phyloP scores from a whole-genome alignment of 2,888 invertebrate genomes.

The Pycnomerus fuliginosus region DNA sequence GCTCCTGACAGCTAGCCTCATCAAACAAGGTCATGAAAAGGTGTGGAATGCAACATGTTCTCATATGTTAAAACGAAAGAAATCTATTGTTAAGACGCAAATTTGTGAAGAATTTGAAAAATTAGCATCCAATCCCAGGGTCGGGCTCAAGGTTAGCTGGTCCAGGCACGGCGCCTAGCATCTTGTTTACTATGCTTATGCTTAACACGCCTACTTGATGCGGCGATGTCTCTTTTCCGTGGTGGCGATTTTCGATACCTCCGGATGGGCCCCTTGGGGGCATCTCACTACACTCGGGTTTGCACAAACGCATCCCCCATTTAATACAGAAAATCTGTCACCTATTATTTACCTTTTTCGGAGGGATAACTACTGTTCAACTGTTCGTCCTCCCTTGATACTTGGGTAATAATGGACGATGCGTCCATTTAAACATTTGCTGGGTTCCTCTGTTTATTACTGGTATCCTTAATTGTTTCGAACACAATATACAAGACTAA shows the following conservation, averaged over 20 bases:
- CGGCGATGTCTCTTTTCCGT: constrained; percentile 8
- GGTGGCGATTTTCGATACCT: no score
- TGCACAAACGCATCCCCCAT: not conserved
- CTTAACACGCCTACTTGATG: constrained; percentile 46
- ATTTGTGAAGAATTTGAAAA: constrained; percentile 34
- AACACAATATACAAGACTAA: constrained; percentile 34
- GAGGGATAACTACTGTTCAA: constrained; percentile 86
- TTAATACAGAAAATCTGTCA: constrained; percentile 30
- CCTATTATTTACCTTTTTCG: constrained; percentile 80
- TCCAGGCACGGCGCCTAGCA: constrained; percentile 34
- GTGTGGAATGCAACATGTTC: constrained; percentile 38
- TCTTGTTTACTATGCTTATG: constrained; percentile 43
- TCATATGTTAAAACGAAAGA: constrained; percentile 7
- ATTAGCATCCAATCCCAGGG: constrained; percentile 36
- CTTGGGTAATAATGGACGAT: constrained; percentile 98
- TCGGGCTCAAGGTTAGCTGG: constrained; percentile 46
- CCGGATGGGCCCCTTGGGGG: constrained; percentile 8
- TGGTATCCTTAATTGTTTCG: constrained; percentile 12
- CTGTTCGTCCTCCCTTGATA: constrained; percentile 96
- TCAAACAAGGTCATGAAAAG: constrained; percentile 43
- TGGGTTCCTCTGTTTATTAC: constrained; percentile 25
- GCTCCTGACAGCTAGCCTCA: constrained; percentile 31
- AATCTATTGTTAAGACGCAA: constrained; percentile 29
- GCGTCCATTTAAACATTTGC: constrained; percentile 90
- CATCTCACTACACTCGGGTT: not conserved